Conservation (phyloP, 2,113 vertebrate genomes). For the Menidia beryllina region DNA sequence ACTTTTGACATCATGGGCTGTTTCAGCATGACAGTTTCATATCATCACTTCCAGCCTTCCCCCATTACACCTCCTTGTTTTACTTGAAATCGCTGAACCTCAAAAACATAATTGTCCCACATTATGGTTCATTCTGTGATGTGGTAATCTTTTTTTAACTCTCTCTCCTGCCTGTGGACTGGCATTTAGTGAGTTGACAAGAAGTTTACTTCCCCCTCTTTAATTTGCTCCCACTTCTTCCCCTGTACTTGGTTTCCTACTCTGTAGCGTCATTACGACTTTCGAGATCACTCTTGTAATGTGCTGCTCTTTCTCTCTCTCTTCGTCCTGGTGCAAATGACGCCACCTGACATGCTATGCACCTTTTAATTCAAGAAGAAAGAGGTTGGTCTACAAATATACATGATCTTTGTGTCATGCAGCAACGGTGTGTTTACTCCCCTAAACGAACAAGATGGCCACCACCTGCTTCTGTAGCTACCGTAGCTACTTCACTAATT, state of each 20-base stretch:
- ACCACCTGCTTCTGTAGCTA: neutral
- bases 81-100: neutral
- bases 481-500: no score
- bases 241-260: conserved; percentile 44
- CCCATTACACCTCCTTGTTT: neutral
- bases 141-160: neutral
- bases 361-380: conserved; percentile 90
- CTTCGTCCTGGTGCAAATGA: conserved; percentile 77
- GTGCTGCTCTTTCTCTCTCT: conserved; percentile 55
- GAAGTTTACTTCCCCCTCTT: conserved; percentile 59
- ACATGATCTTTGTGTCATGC: conserved; percentile 27
- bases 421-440: conserved; percentile 15
- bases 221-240: conserved; percentile 65
- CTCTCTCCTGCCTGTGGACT: conserved; percentile 7
- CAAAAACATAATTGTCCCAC: conserved; percentile 4
- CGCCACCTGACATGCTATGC: conserved; percentile 86
- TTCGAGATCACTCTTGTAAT: conserved; percentile 72
- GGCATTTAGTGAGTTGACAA: neutral
- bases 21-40: conserved; percentile 9
- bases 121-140: conserved; percentile 29
- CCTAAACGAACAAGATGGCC: neutral
- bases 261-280: conserved; percentile 31
- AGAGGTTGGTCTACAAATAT: conserved; percentile 89
- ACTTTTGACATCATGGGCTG: neutral
- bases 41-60: neutral